These are phyloP conservation scores for Botia kubotai DNA, from an alignment of 2,797 vertebrate genomes.

Conservation along the genomic window DNA sequence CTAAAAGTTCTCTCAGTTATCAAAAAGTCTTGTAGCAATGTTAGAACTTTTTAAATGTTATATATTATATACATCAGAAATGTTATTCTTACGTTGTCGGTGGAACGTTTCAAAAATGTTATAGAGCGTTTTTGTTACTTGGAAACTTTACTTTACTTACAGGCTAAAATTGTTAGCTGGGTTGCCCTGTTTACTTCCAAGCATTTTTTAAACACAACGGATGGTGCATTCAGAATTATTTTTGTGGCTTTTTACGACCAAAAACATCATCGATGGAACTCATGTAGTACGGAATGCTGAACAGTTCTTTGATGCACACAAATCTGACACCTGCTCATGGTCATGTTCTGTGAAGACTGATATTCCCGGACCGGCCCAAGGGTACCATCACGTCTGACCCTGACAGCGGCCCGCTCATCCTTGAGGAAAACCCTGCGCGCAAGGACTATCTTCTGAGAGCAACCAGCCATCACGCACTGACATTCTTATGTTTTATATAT, in stretches of 20 bases:
- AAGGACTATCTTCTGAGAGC: constrained; percentile 36
- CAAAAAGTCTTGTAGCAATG: too few species aligned
- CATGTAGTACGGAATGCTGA: background rate
- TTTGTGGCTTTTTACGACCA: background rate
- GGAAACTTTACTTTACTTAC: too few species aligned
- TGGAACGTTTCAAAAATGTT: too few species aligned
- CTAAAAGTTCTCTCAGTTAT: too few species aligned
- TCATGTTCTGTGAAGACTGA: constrained; percentile 61
- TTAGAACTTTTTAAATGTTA: too few species aligned
- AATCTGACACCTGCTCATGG: constrained; percentile 43
- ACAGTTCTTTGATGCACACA: background rate
- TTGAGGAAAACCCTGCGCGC: constrained; percentile 40
- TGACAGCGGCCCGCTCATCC: constrained; percentile 49
- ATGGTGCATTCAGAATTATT: background rate
- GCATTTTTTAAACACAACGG: background rate
- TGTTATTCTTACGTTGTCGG: too few species aligned
- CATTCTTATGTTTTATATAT: background rate
- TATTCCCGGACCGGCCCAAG: constrained; percentile 42
- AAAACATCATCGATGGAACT: background rate
- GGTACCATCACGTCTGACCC: constrained; percentile 52
- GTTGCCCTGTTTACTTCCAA: too few species aligned
- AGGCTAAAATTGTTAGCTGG: too few species aligned
- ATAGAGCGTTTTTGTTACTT: too few species aligned
- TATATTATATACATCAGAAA: too few species aligned
- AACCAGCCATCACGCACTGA: constrained; percentile 41